These are phyloP conservation scores for Anthoptus insignis DNA, from an alignment of 2,888 invertebrate genomes.

Conservation along the genomic window DNA sequence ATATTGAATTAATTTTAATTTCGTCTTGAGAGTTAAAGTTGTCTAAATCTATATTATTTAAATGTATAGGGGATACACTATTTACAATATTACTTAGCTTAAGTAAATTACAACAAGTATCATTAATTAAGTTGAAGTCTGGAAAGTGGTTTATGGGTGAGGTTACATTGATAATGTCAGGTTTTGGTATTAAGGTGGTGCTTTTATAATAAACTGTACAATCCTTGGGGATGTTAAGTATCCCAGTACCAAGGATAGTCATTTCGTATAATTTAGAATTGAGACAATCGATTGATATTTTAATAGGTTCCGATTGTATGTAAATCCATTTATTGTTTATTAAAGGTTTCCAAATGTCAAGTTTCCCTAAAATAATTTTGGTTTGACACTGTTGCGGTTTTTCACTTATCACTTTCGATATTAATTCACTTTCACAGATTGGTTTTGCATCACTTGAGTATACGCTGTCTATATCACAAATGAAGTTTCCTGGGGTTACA, in stretches of 20 bases:
- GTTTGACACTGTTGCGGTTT: slow-evolving; percentile 10
- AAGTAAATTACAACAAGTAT: slow-evolving; percentile 18
- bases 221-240: background rate
- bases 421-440: slow-evolving; percentile 45
- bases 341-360: slow-evolving; percentile 43
- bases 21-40: slow-evolving; percentile 1
- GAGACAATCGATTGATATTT: slow-evolving; percentile 33
- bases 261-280: background rate
- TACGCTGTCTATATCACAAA: slow-evolving; percentile 22
- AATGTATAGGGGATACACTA: slow-evolving; percentile 5
- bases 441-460: slow-evolving; percentile 18
- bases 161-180: background rate
- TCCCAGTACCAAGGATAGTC: background rate
- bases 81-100: background rate
- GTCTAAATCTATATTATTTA: slow-evolving; percentile 22
- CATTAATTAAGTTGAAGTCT: slow-evolving; percentile 17
- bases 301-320: slow-evolving; percentile 39
- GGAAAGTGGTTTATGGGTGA: background rate
- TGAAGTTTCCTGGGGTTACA: slow-evolving; percentile 3
- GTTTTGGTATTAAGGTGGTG: background rate
- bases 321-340: slow-evolving; percentile 42
- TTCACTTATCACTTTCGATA: slow-evolving; percentile 37
- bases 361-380: slow-evolving; percentile 19
- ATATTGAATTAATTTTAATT: slow-evolving; percentile 8
- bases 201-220: background rate